Percentiles rank a stretch among this genome's conserved stretches.
Conservation (phyloP, 2,888 invertebrate genomes). For the Cryptocephalus moraei region DNA sequence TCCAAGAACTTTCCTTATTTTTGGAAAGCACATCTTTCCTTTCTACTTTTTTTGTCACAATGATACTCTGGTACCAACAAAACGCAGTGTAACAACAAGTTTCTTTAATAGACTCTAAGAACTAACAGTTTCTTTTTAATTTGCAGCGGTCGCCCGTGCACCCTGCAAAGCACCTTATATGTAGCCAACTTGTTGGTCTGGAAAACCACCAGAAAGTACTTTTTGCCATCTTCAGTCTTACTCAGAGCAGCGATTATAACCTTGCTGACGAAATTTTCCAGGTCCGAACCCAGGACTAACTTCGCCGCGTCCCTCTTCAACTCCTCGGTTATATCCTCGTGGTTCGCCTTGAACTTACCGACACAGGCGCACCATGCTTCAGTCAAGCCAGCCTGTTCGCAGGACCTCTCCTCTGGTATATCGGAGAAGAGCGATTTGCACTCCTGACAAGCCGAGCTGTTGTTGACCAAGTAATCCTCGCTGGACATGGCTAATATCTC, state of each 20-base stretch:
- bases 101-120: slow-evolving; percentile 1
- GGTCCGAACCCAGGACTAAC: neutral
- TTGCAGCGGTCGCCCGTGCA: slow-evolving; percentile 1
- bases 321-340: neutral
- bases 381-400: slow-evolving; percentile 47
- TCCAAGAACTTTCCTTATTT: no score
- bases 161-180: slow-evolving; percentile 8
- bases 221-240: neutral
- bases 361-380: slow-evolving; percentile 13
- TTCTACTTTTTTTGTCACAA: no score
- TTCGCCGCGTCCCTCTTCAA: neutral
- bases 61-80: no score
- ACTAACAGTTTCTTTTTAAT: slow-evolving; percentile 4
- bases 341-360: slow-evolving; percentile 7
- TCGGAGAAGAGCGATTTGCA: slow-evolving; percentile 55
- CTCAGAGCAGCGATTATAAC: neutral
- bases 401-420: slow-evolving; percentile 49
- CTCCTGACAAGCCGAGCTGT: slow-evolving; percentile 49
- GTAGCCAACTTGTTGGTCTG: slow-evolving; percentile 1
- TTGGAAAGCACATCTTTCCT: no score
- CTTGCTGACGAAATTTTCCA: neutral
- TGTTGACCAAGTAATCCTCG: slow-evolving; percentile 21
- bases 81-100: no score
- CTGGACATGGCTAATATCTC: slow-evolving; percentile 49
- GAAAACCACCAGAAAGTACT: slow-evolving; percentile 8